Evolutionary conservation across 2,888 invertebrate genomes (phyloP).

Genomic region (Eristalis intricaria): DNA sequence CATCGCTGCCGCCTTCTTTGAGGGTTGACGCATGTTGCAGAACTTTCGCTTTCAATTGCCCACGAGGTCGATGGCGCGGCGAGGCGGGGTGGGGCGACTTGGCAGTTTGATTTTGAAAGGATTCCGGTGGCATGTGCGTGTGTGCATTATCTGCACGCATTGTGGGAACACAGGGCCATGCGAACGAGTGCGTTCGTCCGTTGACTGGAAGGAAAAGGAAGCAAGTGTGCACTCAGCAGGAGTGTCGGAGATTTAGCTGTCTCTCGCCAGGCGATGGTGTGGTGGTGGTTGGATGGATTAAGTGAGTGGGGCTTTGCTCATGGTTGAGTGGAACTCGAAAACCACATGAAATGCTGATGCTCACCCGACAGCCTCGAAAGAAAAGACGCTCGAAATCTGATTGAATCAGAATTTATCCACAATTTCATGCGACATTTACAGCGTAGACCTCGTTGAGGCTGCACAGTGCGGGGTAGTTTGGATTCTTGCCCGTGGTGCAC

Average conservation of each 20-base stretch:
- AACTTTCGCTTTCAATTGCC: constrained; percentile 50
- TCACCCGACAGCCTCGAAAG: no score
- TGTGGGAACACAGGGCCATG: constrained; percentile 13
- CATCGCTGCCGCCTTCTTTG: constrained; percentile 5
- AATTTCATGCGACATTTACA: neutral
- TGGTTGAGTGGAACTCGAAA: neutral
- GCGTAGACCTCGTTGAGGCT: neutral
- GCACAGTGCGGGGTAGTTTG: constrained; percentile 65
- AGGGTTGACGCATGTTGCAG: constrained; percentile 44
- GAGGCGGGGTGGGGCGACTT: neutral
- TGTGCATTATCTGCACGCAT: constrained; percentile 25
- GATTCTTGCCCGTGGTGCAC: constrained; percentile 75
- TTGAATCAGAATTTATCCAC: neutral
- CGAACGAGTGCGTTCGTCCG: neutral
- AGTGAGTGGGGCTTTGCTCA: neutral
- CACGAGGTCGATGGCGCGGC: no score
- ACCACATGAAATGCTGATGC: no score
- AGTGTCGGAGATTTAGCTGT: constrained; percentile 2
- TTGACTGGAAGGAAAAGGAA: constrained; percentile 10
- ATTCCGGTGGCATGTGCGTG: constrained; percentile 11
- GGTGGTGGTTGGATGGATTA: neutral
- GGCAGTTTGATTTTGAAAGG: constrained; percentile 1
- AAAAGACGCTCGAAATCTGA: no score
- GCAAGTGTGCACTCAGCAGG: constrained; percentile 28
- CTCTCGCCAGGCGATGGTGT: neutral